Evolutionary conservation across 2,888 invertebrate species (phyloP).

Genomic region (Sepiola atlantica): DNA sequence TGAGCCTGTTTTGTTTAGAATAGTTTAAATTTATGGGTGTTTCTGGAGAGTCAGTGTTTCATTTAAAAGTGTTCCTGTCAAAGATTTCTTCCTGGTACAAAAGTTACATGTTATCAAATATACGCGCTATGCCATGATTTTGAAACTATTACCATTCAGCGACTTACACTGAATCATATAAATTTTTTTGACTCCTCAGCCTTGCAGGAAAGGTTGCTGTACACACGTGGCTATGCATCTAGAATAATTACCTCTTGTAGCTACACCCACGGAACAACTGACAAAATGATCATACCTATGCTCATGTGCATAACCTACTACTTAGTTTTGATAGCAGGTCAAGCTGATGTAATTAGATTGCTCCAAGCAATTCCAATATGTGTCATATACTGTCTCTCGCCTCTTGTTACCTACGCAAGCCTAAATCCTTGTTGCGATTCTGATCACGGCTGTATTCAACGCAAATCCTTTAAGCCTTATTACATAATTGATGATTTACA

Average conservation of each 20-base stretch:
- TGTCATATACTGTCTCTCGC: not conserved
- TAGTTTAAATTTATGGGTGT: too few relatives aligned
- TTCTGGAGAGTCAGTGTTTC: too few relatives aligned
- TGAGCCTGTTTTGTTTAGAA: too few relatives aligned
- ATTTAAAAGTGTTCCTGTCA: too few relatives aligned
- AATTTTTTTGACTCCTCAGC: too few relatives aligned
- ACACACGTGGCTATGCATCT: not conserved
- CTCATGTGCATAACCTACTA: not conserved
- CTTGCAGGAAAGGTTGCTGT: not conserved
- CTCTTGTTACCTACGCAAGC: not conserved
- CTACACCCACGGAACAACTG: not conserved
- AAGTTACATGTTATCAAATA: too few relatives aligned
- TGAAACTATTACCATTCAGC: too few relatives aligned
- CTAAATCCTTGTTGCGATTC: not conserved
- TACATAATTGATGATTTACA: not conserved
- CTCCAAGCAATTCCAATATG: not conserved
- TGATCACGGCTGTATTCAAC: not conserved
- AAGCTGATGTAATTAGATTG: not conserved
- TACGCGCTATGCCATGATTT: too few relatives aligned
- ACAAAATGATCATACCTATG: not conserved
- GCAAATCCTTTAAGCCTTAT: conserved; percentile 9
- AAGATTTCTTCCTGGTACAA: too few relatives aligned
- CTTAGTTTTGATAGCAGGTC: not conserved
- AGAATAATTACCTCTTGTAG: not conserved
- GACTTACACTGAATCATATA: too few relatives aligned